These are phyloP conservation scores for Zophobas atratus DNA, from an alignment of 1,140 invertebrate genomes.

Conservation along the genomic window DNA sequence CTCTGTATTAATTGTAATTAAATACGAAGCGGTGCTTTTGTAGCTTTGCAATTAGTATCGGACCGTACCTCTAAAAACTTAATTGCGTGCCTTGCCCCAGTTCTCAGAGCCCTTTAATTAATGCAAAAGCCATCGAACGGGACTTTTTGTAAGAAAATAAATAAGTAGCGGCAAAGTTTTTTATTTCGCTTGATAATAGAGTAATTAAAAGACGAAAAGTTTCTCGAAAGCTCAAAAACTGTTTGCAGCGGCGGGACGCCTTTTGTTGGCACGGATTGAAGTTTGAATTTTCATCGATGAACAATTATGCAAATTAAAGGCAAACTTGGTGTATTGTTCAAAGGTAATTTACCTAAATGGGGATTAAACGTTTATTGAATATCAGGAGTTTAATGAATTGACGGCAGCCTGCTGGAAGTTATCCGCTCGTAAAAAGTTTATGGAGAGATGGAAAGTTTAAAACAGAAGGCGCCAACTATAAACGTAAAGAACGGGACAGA, in stretches of 20 bases:
- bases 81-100: constrained; percentile 1
- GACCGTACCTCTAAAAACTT: constrained; percentile 17
- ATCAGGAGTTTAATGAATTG: constrained; percentile 38
- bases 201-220: constrained; percentile 5
- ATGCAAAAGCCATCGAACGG: constrained; percentile 2
- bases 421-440: constrained; percentile 27
- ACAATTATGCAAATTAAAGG: constrained; percentile 33
- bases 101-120: constrained; percentile 28
- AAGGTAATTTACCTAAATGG: constrained; percentile 26
- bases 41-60: not conserved
- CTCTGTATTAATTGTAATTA: too few relatives aligned
- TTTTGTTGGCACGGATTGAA: constrained; percentile 12
- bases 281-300: constrained; percentile 38
- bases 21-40: not conserved
- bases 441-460: constrained; percentile 17
- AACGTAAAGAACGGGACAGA: constrained; percentile 2
- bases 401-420: constrained; percentile 5
- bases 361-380: constrained; percentile 43
- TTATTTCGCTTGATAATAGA: constrained; percentile 30
- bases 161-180: constrained; percentile 1
- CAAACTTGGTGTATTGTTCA: constrained; percentile 29
- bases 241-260: not conserved
- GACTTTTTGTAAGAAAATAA: constrained; percentile 22
- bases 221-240: not conserved
- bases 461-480: constrained; percentile 33